Evolutionary conservation across 2,888 invertebrate genomes (phyloP), one percentile per base, ranked within the genome.

Genomic region (Rotaria macrura): DNA sequence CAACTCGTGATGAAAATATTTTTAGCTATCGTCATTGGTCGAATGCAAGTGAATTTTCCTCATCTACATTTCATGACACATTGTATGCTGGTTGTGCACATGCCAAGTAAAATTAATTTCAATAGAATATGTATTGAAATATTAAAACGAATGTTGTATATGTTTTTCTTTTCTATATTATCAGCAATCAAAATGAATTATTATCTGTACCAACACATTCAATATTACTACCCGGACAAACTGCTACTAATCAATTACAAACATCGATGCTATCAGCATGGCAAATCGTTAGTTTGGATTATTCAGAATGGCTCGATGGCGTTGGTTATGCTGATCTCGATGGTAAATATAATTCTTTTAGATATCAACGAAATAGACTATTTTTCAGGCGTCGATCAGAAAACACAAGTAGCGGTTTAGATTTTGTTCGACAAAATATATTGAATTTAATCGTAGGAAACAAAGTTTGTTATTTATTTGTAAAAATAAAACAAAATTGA

Each of bases 231-330:
- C 79, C 79, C 3, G 79, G 79, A 79, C 79, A 79, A 40, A 79
- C 43, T 79, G 79, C n/a, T 43, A 23, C 79, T 17, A 43, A 40
- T 43, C 43, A 79, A 43, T 25, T 40, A n/a, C 79, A 43, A 79
- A 12, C 40, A 43, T 79, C 79, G 14, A 79, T 79, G 79, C n/a
- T 43, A 43, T 79, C 79, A 25, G 79, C 79, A 10, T 79, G 79
- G 79, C 79, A 79, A 79, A 79, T 79, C 12, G 79, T 79, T 43
- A 79, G 79, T 79, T 43, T 79, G n/a, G 79, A 79, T 79, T 79
- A 79, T 79, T 79, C 79, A 1, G 79, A 79, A 79, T 79, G 79
- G 79, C 43, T 79, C 43, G 79, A 79, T 79, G 40, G 43, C 9
- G 79, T 79, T 12, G 43, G 12, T 43, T 79, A 79, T 79, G 79